Conservation (phyloP, 2,113 vertebrate species). For the Hepsetus odoe region DNA sequence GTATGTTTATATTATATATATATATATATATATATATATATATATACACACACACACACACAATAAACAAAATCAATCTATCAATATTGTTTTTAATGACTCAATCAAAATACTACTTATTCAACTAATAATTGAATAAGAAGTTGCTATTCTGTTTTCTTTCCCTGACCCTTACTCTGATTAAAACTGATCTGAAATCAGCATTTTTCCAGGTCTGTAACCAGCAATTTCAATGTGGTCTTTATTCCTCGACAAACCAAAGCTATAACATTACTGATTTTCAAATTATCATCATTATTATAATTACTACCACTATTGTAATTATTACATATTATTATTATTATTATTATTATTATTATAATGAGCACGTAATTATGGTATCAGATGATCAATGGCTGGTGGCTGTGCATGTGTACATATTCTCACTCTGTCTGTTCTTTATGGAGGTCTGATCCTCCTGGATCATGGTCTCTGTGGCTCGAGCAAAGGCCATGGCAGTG, state of each 20-base stretch:
- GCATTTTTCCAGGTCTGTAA: neutral
- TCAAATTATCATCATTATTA: no score
- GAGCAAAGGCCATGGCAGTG: constrained; percentile 94
- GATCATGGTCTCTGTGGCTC: constrained; percentile 94
- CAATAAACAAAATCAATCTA: no score
- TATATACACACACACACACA: no score
- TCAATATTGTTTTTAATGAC: no score
- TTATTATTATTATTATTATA: no score
- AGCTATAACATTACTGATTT: neutral
- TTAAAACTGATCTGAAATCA: neutral
- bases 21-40: no score
- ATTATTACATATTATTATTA: no score
- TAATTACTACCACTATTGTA: no score
- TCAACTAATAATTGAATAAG: no score
- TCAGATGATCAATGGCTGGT: neutral
- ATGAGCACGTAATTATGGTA: neutral
- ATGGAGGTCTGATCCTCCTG: constrained; percentile 97
- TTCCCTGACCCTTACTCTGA: neutral
- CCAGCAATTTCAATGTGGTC: neutral
- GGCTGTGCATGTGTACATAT: neutral
- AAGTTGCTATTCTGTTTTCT: no score
- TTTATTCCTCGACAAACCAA: neutral
- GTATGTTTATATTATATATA: no score
- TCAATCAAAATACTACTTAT: no score
- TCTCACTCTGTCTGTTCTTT: constrained; percentile 98